Evolutionary conservation across 1,140 invertebrate genomes (phyloP).

Genomic region (Mylabris phalerata): DNA sequence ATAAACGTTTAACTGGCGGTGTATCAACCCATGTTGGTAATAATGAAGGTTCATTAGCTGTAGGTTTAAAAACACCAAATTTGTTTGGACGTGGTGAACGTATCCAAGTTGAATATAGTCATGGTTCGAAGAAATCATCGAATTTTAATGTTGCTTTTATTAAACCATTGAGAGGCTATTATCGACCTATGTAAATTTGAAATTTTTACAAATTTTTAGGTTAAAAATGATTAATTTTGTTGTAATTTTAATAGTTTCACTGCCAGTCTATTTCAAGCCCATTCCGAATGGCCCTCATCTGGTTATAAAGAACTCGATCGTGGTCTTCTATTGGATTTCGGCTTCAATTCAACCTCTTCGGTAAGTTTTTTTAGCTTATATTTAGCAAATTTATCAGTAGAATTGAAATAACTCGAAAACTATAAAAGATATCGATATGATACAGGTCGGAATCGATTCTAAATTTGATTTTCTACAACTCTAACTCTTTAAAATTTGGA

Average conservation of each 20-base stretch:
- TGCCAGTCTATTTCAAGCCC: slow-evolving; percentile 61
- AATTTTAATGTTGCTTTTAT: slow-evolving; percentile 65
- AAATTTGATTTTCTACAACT: no score
- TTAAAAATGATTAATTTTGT: neutral
- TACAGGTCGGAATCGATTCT: no score
- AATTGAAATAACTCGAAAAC: no score
- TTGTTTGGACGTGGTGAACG: slow-evolving; percentile 74
- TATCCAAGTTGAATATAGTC: slow-evolving; percentile 67
- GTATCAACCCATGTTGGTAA: slow-evolving; percentile 76
- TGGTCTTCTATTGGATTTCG: slow-evolving; percentile 59
- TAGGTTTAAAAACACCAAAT: slow-evolving; percentile 69
- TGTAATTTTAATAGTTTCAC: slow-evolving; percentile 45
- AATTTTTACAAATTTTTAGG: neutral
- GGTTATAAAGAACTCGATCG: slow-evolving; percentile 64
- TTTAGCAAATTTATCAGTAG: no score
- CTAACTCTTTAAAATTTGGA: no score
- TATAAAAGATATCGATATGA: no score
- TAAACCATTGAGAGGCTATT: slow-evolving; percentile 63
- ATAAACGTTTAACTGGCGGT: slow-evolving; percentile 66
- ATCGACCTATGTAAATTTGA: slow-evolving; percentile 48
- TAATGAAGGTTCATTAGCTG: slow-evolving; percentile 73
- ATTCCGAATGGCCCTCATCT: slow-evolving; percentile 70
- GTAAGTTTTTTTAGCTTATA: slow-evolving; percentile 38
- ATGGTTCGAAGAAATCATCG: slow-evolving; percentile 62
- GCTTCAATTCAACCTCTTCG: slow-evolving; percentile 51